Evolutionary conservation across 2,797 vertebrate species (phyloP).

Genomic region (Acomys russatus): DNA sequence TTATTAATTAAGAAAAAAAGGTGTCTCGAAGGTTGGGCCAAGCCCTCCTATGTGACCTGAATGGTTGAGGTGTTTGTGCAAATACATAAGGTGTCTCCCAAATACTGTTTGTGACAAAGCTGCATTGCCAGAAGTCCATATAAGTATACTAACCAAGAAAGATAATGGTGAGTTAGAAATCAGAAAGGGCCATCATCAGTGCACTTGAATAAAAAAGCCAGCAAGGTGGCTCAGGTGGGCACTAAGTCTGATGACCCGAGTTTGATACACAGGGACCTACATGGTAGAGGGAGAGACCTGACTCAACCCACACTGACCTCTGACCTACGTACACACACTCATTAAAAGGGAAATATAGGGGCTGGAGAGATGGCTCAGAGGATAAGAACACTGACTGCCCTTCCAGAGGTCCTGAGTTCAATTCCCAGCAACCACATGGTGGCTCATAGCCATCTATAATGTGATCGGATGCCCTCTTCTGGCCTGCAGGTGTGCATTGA

Average conservation of each 20-base stretch:
- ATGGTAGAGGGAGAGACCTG: background rate
- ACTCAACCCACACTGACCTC: background rate
- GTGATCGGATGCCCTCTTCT: too few relatives aligned
- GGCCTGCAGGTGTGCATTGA: too few relatives aligned
- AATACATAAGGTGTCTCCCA: background rate
- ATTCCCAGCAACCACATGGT: too few relatives aligned
- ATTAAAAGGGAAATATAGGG: too few relatives aligned
- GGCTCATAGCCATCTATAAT: too few relatives aligned
- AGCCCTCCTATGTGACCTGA: background rate
- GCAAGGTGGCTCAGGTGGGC: background rate
- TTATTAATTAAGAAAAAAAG: background rate
- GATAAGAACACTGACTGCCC: too few relatives aligned
- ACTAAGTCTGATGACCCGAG: background rate
- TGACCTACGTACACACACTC: background rate
- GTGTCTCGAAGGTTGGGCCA: background rate
- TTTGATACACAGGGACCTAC: background rate
- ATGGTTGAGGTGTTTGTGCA: background rate
- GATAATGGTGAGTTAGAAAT: background rate
- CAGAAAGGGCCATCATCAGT: background rate
- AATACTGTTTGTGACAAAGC: background rate
- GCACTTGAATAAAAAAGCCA: background rate
- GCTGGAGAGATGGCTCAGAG: too few relatives aligned
- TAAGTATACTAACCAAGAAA: conserved; percentile 2
- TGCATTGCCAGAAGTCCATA: background rate
- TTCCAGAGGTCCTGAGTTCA: too few relatives aligned